These are phyloP conservation scores for Henicopernis longicauda DNA, from an alignment of 2,113 vertebrate species.

Conservation along the genomic window DNA sequence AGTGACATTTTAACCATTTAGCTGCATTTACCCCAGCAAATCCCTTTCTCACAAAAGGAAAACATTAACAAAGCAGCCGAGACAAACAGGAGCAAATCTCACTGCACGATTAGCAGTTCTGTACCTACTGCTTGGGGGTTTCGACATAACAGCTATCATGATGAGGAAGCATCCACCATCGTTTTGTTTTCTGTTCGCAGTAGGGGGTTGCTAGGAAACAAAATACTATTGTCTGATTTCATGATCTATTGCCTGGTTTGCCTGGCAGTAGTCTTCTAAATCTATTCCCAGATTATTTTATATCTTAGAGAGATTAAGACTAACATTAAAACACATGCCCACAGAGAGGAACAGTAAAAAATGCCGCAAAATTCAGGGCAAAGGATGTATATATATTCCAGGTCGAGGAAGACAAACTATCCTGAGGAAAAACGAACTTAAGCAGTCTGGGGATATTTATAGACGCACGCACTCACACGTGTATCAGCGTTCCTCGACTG, in stretches of 20 bases:
- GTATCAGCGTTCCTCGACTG: not conserved
- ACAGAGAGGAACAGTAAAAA: not conserved
- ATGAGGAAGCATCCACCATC: slow-evolving; percentile 64
- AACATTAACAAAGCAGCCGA: not conserved
- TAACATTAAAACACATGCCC: not conserved
- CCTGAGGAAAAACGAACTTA: not conserved
- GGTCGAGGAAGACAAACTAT: not conserved
- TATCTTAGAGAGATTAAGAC: slow-evolving; percentile 13
- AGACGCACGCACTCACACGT: not conserved
- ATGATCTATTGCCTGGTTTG: slow-evolving; percentile 71
- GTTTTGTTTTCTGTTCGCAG: slow-evolving; percentile 74
- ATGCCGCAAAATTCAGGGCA: not conserved
- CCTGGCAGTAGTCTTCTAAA: slow-evolving; percentile 63
- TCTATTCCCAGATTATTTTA: slow-evolving; percentile 63
- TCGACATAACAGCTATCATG: not conserved
- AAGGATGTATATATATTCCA: not conserved
- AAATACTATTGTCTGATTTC: slow-evolving; percentile 77
- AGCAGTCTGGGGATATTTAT: not conserved
- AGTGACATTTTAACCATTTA: not conserved
- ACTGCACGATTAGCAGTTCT: not conserved
- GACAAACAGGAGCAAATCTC: not conserved
- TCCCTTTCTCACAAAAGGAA: not conserved
- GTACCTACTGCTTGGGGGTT: not conserved
- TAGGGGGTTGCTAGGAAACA: slow-evolving; percentile 77
- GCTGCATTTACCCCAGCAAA: not conserved